Base-by-base conservation (phyloP, 2,113 vertebrate species). In the Megaceryle maxima region DNA sequence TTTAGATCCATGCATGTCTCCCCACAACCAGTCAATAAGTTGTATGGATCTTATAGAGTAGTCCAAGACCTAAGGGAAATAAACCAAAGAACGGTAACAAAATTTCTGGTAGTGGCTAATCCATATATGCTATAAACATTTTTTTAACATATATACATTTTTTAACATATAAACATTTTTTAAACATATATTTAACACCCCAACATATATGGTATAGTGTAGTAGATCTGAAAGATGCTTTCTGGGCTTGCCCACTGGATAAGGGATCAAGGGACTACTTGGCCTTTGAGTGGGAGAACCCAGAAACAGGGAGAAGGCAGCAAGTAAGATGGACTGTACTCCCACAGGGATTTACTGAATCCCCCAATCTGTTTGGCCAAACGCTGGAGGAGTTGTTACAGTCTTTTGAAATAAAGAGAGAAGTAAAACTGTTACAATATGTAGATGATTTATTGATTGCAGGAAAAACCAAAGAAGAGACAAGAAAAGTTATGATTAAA, bases 351-450 rank as follows among this genome's bases (percentile, higher is more conserved):
- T 67, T 80, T 10, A 66, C 31, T 7, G 60, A 79, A 5, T 79
- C 62, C 10, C 62, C 37, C 1, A 43, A 55, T 35, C 3, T 67
- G 26, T 80, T 44, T 66, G 31, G 39, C 6, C 48, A 66, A 13
- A n/a, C 48, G 11, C 8, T 66, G 41, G 48, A 80, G 5, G 35
- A n/a, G 17, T 21, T 56, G 0, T 35, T 56, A 29, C 25, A 56
- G 5, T 15, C 21, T 10, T 56, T n/a, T 6, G 14, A 6, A 16
- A n/a, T 24, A 14, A 3, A 3, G 2, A 2, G 19, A 10, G 33
- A 17, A 10, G 17, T 29, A 29, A 57, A 57, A 15, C 5, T 31
- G 31, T 25, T 79, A 1, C 79, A 57, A 16, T 59, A 69, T 24
- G 78, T 80, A 2, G 76, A 53, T 5, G 11, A 56, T 44, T n/a